Conservation (phyloP, 1,140 invertebrate genomes). For the Thaumatotibia leucotreta region DNA sequence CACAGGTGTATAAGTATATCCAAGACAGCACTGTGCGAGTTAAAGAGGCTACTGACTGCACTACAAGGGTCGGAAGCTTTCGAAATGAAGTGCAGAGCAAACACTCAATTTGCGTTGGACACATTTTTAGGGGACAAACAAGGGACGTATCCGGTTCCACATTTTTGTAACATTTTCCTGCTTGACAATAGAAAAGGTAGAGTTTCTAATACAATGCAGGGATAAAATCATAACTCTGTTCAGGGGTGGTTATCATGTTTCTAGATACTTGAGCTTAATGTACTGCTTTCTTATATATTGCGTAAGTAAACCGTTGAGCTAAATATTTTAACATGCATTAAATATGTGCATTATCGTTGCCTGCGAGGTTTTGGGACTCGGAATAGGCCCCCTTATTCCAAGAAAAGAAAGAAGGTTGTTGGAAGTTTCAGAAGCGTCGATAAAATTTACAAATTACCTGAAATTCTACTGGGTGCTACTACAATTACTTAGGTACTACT, state of each 20-base stretch:
- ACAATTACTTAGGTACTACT: too few relatives aligned
- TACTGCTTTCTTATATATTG: not conserved
- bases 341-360: too few relatives aligned
- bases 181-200: constrained; percentile 9
- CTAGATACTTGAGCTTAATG: constrained; percentile 7
- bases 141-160: constrained; percentile 27
- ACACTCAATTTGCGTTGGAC: constrained; percentile 52
- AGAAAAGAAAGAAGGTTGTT: too few relatives aligned
- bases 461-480: too few relatives aligned
- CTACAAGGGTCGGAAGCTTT: constrained; percentile 33
- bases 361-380: too few relatives aligned
- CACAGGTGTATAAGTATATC: too few relatives aligned
- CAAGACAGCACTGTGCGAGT: not conserved
- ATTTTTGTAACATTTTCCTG: constrained; percentile 17
- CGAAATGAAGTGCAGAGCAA: constrained; percentile 51
- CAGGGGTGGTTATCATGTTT: not conserved
- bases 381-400: too few relatives aligned
- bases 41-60: not conserved
- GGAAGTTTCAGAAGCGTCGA: too few relatives aligned
- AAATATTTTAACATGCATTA: too few relatives aligned
- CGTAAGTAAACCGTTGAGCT: too few relatives aligned
- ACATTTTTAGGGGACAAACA: constrained; percentile 35
- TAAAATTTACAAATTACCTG: too few relatives aligned
- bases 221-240: not conserved
- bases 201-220: constrained; percentile 10